A percentile compares a stretch with the other conserved stretches of the same genome.
Evolutionary conservation across 1,140 invertebrate genomes (phyloP).

Genomic region (Orchesella cincta): DNA sequence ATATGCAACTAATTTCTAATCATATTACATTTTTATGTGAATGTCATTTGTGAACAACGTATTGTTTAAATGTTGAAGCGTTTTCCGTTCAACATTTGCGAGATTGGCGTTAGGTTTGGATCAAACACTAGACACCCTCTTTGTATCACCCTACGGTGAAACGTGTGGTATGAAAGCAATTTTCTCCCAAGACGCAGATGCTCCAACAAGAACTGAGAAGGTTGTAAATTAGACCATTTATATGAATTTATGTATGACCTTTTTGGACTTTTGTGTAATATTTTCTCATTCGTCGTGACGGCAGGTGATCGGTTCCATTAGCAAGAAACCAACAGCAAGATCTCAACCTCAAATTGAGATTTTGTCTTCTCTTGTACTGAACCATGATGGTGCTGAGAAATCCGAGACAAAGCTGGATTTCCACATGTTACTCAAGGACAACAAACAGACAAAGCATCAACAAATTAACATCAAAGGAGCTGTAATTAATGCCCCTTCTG

Average conservation of each 20-base stretch:
- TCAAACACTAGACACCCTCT: conserved; percentile 33
- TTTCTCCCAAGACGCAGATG: background rate
- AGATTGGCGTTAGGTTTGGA: conserved; percentile 24
- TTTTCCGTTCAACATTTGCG: conserved; percentile 9
- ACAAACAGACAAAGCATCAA: background rate
- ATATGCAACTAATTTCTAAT: no score
- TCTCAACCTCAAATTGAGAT: conserved; percentile 4
- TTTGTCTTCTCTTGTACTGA: background rate
- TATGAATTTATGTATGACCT: background rate
- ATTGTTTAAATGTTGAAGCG: background rate
- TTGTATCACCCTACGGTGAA: conserved; percentile 38
- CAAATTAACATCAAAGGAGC: conserved; percentile 11
- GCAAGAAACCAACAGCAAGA: background rate
- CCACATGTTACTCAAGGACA: background rate
- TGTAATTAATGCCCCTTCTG: background rate
- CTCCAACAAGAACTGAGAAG: background rate
- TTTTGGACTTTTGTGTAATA: background rate
- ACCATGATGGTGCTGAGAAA: background rate
- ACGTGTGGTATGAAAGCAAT: conserved; percentile 35
- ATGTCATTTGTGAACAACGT: background rate
- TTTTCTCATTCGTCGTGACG: no score
- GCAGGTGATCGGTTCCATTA: background rate
- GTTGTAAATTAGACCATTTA: background rate
- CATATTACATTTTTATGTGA: background rate
- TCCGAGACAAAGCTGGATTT: background rate